A percentile compares a stretch with the other conserved stretches of the same genome.
These are phyloP conservation scores for Hycleus cichorii DNA, from an alignment of 1,140 invertebrate species.

Conservation along the genomic window DNA sequence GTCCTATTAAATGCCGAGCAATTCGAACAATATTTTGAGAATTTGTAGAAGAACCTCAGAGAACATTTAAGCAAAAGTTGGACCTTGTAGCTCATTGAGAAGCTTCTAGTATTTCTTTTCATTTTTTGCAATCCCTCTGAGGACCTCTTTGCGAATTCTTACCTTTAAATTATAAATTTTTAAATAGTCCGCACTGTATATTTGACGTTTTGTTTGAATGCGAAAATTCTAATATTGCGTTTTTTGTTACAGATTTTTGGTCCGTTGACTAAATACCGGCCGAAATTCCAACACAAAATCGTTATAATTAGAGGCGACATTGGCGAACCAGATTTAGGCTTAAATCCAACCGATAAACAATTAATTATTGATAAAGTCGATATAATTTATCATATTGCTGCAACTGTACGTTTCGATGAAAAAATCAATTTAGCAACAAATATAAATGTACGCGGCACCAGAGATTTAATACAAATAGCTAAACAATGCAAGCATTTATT, in stretches of 20 bases:
- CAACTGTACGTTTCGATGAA: slow-evolving; percentile 61
- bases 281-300: slow-evolving; percentile 56
- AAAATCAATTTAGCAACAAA: slow-evolving; percentile 51
- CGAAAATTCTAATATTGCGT: not conserved
- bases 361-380: slow-evolving; percentile 51
- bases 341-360: slow-evolving; percentile 54
- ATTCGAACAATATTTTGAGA: no score
- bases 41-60: no score
- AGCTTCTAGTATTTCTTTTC: no score
- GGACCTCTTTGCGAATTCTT: no score
- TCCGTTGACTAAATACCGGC: slow-evolving; percentile 47
- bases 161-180: no score
- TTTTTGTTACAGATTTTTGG: slow-evolving; percentile 47
- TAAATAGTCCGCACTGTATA: no score
- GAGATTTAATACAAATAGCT: slow-evolving; percentile 57
- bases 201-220: no score
- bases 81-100: no score
- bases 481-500: slow-evolving; percentile 63
- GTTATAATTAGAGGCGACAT: slow-evolving; percentile 59
- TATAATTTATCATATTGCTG: slow-evolving; percentile 58
- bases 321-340: slow-evolving; percentile 55
- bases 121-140: no score
- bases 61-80: no score
- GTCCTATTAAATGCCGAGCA: no score
- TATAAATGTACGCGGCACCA: slow-evolving; percentile 59